Base-by-base conservation (phyloP, 2,113 vertebrate species). In the Rhea pennata region DNA sequence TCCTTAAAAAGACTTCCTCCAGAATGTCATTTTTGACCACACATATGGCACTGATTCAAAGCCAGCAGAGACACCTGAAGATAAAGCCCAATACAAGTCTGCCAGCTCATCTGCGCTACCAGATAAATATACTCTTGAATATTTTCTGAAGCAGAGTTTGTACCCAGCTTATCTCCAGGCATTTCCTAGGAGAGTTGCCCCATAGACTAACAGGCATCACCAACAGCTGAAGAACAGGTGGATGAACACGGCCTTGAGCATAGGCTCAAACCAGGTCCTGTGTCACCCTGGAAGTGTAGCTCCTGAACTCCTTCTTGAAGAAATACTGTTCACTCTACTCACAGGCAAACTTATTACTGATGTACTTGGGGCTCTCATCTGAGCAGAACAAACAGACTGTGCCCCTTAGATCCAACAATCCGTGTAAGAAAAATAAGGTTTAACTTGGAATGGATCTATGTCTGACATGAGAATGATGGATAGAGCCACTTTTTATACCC, bases 391-490 rank as follows among this genome's bases (percentile, higher is more conserved):
- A 71, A 92, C 40, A 65, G 40, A 36, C 79, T 46, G 79, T 85
- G 61, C 56, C 89, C 69, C 66, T 90, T 76, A 66, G 74, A 81
- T 90, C 24, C 94, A 84, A 91, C 82, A 97, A 56, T 69, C 70
- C 86, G 29, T 65, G 36, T 78, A 72, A 93, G 81, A 95, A 96
- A 97, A 97, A 95, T 82, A 81, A 84, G 84, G 48, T 91, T 96
- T 97, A 96, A 83, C 83, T 90, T 91, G 87, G 64, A 94, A 94
- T 1, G 26, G 88, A 56, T 88, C 85, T 94, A 20, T 84, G 93
- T 84, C 79, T 96, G 94, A 93, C 83, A 95, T 59, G 36, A 75
- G 53, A 58, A 70, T 97, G 89, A 97, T 94, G 67, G 94, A 97
- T 97, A 48, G 73, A 95, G 81, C 77, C 77, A 84, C 69, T 97